These are phyloP conservation scores for Noturus placidus DNA, from an alignment of 2,113 vertebrate species.

Conservation along the genomic window DNA sequence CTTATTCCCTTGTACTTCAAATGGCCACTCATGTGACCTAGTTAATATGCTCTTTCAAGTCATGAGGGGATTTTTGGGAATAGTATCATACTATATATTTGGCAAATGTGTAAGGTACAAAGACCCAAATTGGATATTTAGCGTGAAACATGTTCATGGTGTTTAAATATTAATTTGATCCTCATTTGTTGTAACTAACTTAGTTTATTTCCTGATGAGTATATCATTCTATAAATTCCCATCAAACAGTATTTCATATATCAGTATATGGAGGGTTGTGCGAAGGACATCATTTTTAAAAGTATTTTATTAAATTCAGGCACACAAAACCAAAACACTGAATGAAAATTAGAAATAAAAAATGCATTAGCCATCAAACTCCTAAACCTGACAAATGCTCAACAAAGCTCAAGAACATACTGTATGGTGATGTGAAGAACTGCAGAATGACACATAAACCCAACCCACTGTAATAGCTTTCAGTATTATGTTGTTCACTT, in stretches of 20 bases:
- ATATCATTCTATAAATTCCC: neutral
- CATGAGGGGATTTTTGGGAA: neutral
- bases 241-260: neutral
- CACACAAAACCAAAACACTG: slow-evolving; percentile 26
- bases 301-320: slow-evolving; percentile 43
- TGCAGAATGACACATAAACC: neutral
- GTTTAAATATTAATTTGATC: neutral
- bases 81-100: neutral
- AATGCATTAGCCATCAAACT: neutral
- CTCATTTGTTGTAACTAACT: neutral
- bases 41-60: neutral
- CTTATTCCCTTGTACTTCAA: neutral
- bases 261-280: neutral
- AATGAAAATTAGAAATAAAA: slow-evolving; percentile 17
- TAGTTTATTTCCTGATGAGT: neutral
- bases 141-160: neutral
- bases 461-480: neutral
- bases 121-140: neutral
- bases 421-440: neutral
- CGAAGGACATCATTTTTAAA: neutral
- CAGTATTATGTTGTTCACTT: neutral
- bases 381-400: slow-evolving; percentile 8
- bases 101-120: neutral
- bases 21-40: neutral
- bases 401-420: neutral